Conservation (phyloP, 2,888 invertebrate genomes). For the Monopis laevigella region DNA sequence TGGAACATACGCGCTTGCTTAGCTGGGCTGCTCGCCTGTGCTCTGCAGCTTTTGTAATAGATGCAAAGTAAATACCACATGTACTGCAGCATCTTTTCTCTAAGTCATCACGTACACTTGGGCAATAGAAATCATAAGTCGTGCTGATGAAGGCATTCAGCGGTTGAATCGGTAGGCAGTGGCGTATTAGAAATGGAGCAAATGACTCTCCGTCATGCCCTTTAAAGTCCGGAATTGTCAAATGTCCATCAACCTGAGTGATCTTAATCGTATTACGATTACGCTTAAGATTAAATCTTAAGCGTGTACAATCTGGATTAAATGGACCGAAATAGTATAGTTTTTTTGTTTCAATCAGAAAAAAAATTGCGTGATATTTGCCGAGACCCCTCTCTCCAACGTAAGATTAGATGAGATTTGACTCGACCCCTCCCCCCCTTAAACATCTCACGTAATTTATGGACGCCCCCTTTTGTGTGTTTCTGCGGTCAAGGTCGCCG, state of each 20-base stretch:
- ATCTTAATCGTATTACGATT: too few relatives aligned
- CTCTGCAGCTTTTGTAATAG: constrained; percentile 19
- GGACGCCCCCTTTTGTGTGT: too few relatives aligned
- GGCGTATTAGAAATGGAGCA: background rate
- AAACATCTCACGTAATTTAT: too few relatives aligned
- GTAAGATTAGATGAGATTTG: too few relatives aligned
- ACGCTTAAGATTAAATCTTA: too few relatives aligned
- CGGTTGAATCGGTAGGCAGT: background rate
- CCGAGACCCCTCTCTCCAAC: too few relatives aligned
- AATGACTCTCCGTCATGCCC: background rate
- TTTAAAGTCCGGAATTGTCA: background rate
- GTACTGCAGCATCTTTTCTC: background rate
- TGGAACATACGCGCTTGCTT: constrained; percentile 20
- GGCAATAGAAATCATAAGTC: background rate
- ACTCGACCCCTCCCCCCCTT: too few relatives aligned
- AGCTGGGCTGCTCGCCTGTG: constrained; percentile 21
- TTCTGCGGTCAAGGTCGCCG: too few relatives aligned
- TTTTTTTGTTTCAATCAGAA: too few relatives aligned
- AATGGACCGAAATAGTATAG: too few relatives aligned
- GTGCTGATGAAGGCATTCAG: background rate
- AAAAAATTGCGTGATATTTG: too few relatives aligned
- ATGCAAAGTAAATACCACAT: background rate
- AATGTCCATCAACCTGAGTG: background rate
- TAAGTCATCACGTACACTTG: background rate
- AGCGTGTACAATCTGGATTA: too few relatives aligned